Base-by-base conservation (phyloP, 2,888 invertebrate genomes). In the Lymantria monacha region DNA sequence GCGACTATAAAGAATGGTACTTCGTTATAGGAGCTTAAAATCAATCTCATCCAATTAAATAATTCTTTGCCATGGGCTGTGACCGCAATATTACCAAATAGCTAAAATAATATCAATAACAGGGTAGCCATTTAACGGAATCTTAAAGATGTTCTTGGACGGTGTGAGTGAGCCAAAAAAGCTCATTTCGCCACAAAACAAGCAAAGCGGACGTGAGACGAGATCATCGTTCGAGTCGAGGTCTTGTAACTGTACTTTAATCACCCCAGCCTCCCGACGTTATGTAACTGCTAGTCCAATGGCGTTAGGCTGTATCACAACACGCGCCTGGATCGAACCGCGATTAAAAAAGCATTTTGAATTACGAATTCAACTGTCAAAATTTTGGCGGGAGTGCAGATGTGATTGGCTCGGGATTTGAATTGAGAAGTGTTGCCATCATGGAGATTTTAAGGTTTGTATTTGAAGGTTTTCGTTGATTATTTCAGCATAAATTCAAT, bases 211-310 rank as follows among this genome's bases (percentile, higher is more conserved):
- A 70, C 64, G 63, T 59, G 60, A 57, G 67, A 57, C 56, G 85
- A 89, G 89, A 91, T 91, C 91, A 91, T 91, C 91, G 90, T 69
- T 81, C 75, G 72, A 67, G 45, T 73, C 83, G 88, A 87, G 90
- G 88, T 85, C 89, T 88, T 78, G 70, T 92, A 92, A 92, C 91
- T 85, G 92, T 92, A 91, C 83, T 83, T 77, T 79, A 75, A 83
- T 82, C 80, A 76, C 66, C 66, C 61, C 81, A 81, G 82, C 76
- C 81, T 86, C 82, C 83, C 79, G 71, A 63, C 79, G 76, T 90
- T 88, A 90, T 76, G 87, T 81, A 89, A 90, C 81, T 71, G 69
- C 80, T 87, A 90, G 90, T 90, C 85, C 85, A 82, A 76, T 62
- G 66, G 73, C 76, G 81, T 76, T 80, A 69, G 81, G 75, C 84